Percentiles rank a stretch among this genome's conserved stretches.
Evolutionary conservation across 2,113 vertebrate species (phyloP).

Genomic region (Ondatra zibethicus): DNA sequence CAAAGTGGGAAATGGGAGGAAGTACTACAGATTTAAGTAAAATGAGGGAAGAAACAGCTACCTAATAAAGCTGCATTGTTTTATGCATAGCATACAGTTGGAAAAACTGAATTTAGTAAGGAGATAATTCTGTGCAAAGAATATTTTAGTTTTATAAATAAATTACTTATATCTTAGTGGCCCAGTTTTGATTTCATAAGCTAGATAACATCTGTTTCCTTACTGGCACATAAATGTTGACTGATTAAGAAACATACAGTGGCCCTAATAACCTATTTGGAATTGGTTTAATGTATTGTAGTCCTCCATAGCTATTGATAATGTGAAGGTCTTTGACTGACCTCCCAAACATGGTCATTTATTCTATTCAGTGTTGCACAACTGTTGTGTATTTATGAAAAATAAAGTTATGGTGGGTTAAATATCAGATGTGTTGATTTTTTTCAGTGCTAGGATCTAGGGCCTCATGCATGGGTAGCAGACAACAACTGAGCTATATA

Average conservation of each 20-base stretch:
- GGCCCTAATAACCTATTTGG: background rate
- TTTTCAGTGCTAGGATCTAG: background rate
- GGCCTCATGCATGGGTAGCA: background rate
- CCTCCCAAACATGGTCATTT: background rate
- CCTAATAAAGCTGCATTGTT: slow-evolving; percentile 8
- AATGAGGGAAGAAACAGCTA: slow-evolving; percentile 19
- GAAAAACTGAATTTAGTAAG: slow-evolving; percentile 5
- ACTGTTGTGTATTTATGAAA: background rate
- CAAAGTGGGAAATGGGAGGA: background rate
- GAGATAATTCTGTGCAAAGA: slow-evolving; percentile 5
- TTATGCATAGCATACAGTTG: background rate
- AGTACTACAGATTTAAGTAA: background rate
- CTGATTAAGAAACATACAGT: background rate
- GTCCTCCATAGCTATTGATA: background rate
- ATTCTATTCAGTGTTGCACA: background rate
- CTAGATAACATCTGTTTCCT: slow-evolving; percentile 1
- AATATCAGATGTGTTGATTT: background rate
- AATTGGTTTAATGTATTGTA: background rate
- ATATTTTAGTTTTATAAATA: slow-evolving; percentile 27
- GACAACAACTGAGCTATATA: background rate
- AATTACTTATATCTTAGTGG: slow-evolving; percentile 1
- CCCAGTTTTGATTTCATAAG: slow-evolving; percentile 11
- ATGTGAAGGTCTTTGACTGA: background rate
- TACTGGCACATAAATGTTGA: background rate
- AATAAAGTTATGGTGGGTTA: background rate